phyloP scores from a whole-genome alignment of 2,113 vertebrate species.

The Hemicordylus capensis region DNA sequence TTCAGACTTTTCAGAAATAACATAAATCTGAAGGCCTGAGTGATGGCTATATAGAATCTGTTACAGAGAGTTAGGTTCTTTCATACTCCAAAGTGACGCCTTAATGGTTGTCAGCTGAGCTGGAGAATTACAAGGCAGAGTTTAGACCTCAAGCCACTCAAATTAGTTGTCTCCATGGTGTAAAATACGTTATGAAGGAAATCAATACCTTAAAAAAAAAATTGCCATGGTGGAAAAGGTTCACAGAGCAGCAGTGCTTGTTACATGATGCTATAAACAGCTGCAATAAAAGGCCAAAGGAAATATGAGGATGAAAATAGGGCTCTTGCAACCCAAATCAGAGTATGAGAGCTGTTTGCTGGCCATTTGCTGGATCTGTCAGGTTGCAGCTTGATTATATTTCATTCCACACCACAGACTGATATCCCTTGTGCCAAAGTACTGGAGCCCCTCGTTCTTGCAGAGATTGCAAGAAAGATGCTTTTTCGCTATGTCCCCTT shows the following conservation, averaged over 20 bases:
- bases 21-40: conserved; percentile 37
- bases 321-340: conserved; percentile 36
- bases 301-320: conserved; percentile 1
- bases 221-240: conserved; percentile 22
- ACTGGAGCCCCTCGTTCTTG: conserved; percentile 54
- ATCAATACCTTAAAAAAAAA: conserved; percentile 51
- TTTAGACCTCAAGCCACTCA: conserved; percentile 58
- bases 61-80: conserved; percentile 42
- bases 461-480: conserved; percentile 54
- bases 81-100: conserved; percentile 57
- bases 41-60: conserved; percentile 43
- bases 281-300: conserved; percentile 12
- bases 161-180: conserved; percentile 58
- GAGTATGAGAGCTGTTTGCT: conserved; percentile 32
- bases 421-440: conserved; percentile 40
- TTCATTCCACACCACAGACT: conserved; percentile 60
- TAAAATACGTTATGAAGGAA: conserved; percentile 33
- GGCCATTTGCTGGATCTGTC: conserved; percentile 44
- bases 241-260: background rate
- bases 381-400: conserved; percentile 64
- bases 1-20: conserved; percentile 49
- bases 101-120: conserved; percentile 46
- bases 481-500: conserved; percentile 55
- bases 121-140: conserved; percentile 60
- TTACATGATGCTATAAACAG: conserved; percentile 9